A percentile compares a stretch with the other conserved stretches of the same genome.
Evolutionary conservation across 2,888 invertebrate genomes (phyloP).

Genomic region (Trisateles emortualis): DNA sequence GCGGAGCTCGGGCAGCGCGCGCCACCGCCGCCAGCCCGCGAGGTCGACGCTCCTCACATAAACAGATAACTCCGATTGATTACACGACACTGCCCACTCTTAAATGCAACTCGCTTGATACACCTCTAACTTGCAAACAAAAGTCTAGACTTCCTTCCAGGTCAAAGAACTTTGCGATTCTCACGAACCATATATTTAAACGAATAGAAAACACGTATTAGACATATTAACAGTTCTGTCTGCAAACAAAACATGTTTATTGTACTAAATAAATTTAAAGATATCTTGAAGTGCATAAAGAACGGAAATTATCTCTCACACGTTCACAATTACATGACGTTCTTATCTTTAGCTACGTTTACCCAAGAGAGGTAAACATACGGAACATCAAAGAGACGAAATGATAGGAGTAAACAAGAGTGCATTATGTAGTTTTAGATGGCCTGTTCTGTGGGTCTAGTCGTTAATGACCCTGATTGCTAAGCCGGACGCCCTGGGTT

Average conservation of each 20-base stretch:
- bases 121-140: constrained; percentile 33
- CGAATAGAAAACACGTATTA: not conserved
- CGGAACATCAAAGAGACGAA: not conserved
- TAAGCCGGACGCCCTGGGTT: too few relatives aligned
- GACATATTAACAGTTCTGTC: too few relatives aligned
- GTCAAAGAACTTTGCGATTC: constrained; percentile 12
- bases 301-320: too few relatives aligned
- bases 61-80: constrained; percentile 79
- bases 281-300: too few relatives aligned
- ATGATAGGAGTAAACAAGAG: not conserved
- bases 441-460: too few relatives aligned
- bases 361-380: not conserved
- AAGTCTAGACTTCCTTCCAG: constrained; percentile 35
- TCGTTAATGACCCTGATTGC: too few relatives aligned
- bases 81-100: constrained; percentile 68
- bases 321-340: too few relatives aligned
- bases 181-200: constrained; percentile 17
- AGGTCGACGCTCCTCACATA: constrained; percentile 72
- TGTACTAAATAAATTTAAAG: too few relatives aligned
- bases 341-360: not conserved
- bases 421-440: too few relatives aligned
- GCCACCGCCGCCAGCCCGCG: constrained; percentile 44
- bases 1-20: constrained; percentile 34
- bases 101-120: constrained; percentile 38
- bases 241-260: too few relatives aligned